A percentile compares a stretch with the other conserved stretches of the same genome.
Conservation (phyloP, 2,888 invertebrate species). For the Patella pellucida region DNA sequence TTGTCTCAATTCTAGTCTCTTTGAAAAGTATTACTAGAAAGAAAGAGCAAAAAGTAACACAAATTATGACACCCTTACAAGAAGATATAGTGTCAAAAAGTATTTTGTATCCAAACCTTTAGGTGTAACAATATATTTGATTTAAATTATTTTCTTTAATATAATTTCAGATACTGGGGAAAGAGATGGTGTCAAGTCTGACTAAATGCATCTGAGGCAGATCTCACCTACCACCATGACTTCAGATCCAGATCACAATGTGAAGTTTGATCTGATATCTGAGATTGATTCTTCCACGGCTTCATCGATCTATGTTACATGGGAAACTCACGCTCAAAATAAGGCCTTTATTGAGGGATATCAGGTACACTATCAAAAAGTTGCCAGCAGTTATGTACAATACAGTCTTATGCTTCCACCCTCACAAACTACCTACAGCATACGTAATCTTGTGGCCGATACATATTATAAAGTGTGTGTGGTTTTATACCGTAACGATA, state of each 20-base stretch:
- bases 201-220: too few species aligned
- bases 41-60: too few species aligned
- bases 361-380: conserved; percentile 57
- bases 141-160: too few species aligned
- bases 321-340: conserved; percentile 55
- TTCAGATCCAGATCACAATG: conserved; percentile 10
- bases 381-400: conserved; percentile 57
- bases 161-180: too few species aligned
- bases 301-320: conserved; percentile 54
- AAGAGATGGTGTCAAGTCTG: too few species aligned
- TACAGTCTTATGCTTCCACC: conserved; percentile 52
- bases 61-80: too few species aligned
- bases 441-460: conserved; percentile 59
- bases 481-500: conserved; percentile 55
- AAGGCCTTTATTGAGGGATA: conserved; percentile 58
- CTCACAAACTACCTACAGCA: conserved; percentile 42
- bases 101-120: too few species aligned
- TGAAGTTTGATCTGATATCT: conserved; percentile 20
- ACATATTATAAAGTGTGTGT: conserved; percentile 65
- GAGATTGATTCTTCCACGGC: conserved; percentile 54
- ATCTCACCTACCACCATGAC: conserved; percentile 12
- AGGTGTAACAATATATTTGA: too few species aligned
- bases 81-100: too few species aligned
- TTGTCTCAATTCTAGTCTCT: too few species aligned
- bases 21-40: too few species aligned